A percentile compares a stretch with the other conserved stretches of the same genome.
Conservation (phyloP, 2,797 vertebrate species). For the Poecilia picta region DNA sequence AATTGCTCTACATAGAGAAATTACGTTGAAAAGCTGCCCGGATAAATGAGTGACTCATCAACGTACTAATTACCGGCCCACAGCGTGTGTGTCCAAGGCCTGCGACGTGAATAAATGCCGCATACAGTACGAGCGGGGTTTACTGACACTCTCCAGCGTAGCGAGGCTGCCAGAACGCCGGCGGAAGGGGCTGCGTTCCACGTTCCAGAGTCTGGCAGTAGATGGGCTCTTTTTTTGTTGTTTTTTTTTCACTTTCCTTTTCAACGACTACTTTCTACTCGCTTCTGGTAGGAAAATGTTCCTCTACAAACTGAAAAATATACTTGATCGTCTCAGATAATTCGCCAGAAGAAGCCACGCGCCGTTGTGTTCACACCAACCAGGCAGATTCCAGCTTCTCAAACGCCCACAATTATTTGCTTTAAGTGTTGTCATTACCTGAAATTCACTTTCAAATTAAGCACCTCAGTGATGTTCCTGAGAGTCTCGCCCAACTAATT, state of each 20-base stretch:
- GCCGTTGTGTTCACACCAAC: conserved; percentile 7
- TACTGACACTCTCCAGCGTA: conserved; percentile 28
- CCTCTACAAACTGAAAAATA: conserved; percentile 8
- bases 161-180: conserved; percentile 39
- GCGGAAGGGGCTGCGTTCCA: conserved; percentile 22
- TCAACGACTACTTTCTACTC: conserved; percentile 10
- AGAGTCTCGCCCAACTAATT: conserved; percentile 25
- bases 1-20: background rate
- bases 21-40: conserved; percentile 15
- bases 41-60: conserved; percentile 54
- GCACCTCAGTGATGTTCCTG: conserved; percentile 12
- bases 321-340: conserved; percentile 3
- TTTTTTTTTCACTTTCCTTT: background rate
- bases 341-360: conserved; percentile 1
- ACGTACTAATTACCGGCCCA: conserved; percentile 43
- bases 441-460: conserved; percentile 33
- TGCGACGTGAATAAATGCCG: conserved; percentile 48
- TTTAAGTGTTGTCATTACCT: conserved; percentile 27
- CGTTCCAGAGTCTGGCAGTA: conserved; percentile 14
- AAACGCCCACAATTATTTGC: conserved; percentile 25
- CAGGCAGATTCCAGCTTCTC: conserved; percentile 15
- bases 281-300: conserved; percentile 17
- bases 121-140: conserved; percentile 42
- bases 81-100: conserved; percentile 35
- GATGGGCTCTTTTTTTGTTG: background rate